Evolutionary conservation across 2,888 invertebrate genomes (phyloP), one percentile per base, ranked within the genome.

Genomic region (Morinoia aosen): DNA sequence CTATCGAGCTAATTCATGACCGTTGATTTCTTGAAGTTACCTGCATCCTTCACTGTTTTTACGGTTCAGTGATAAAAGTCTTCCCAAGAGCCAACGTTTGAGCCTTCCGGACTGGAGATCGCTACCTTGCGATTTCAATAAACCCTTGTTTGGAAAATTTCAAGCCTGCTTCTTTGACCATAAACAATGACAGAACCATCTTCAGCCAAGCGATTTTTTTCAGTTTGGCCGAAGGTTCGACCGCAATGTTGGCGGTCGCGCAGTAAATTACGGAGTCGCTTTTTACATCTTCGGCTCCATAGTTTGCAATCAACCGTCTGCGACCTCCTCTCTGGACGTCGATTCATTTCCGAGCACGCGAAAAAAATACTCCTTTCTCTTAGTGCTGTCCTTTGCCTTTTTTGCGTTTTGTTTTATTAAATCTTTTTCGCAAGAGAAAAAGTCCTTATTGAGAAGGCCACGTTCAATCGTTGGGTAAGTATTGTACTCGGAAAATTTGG

Each of bases 241-340:
- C 57, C 8, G n/a, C 33, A 48, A 12, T 48, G 93, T 33, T 93
- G 48, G 48, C 58, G 57, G 93, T 93, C 93, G 48, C 14, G 93
- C 57, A 93, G 57, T 93, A 93, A 57, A 93, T 93, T 93, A 48
- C 48, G 14, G 91, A 93, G 57, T 25, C 57, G 93, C 25, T 90
- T 93, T 93, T 93, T 93, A 40, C 48, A 57, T 93, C 40, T 25
- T 0, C 33, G 57, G 93, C 93, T 93, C 93, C 93, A 93, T 93
- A 93, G 56, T 57, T 93, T 93, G 93, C 93, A 93, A 93, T 93
- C 93, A 93, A 93, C 57, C 93, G 93, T 93, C 57, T 16, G 93
- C 57, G 93, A 91, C 91, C 39, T 91, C 58, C 33, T 33, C 58
- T 33, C 33, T 19, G 48, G 93, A 93, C 93, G 58, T 58, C 58